phyloP scores from a whole-genome alignment of 1,140 invertebrate genomes.

The Berghia stephanieae region DNA sequence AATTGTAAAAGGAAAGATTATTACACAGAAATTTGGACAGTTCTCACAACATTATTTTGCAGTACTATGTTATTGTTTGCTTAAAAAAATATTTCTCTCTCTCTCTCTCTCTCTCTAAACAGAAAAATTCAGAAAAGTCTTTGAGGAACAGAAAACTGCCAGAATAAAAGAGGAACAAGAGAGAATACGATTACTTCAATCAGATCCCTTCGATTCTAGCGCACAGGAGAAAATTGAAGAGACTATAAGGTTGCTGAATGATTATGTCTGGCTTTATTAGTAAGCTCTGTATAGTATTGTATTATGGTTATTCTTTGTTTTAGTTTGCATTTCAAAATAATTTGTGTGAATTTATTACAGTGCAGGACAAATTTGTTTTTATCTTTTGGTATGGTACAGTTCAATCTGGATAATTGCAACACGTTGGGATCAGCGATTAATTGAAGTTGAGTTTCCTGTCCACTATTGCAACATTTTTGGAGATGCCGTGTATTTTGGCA shows the following conservation, averaged over 20 bases:
- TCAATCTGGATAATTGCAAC: no score
- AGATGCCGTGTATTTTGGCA: no score
- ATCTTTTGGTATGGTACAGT: not conserved
- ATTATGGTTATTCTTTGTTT: not conserved
- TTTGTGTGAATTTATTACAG: not conserved
- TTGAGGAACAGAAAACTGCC: constrained; percentile 67
- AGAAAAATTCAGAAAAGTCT: constrained; percentile 85
- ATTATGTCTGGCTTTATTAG: not conserved
- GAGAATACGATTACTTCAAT: constrained; percentile 85
- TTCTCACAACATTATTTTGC: no score
- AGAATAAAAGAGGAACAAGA: constrained; percentile 73
- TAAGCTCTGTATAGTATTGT: not conserved
- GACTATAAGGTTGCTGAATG: constrained; percentile 76
- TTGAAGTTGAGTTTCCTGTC: no score
- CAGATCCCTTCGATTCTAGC: constrained; percentile 94
- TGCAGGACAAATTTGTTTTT: not conserved
- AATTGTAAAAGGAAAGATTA: no score
- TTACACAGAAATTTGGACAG: no score
- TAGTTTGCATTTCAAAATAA: not conserved
- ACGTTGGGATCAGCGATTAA: no score
- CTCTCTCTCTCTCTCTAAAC: no score
- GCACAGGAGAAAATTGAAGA: constrained; percentile 94
- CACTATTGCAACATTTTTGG: no score
- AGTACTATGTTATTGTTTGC: no score
- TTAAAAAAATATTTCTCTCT: constrained; percentile 12